Percentiles rank a stretch among this genome's conserved stretches.
Evolutionary conservation across 2,113 vertebrate species (phyloP).

Genomic region (Apteryx mantelli): DNA sequence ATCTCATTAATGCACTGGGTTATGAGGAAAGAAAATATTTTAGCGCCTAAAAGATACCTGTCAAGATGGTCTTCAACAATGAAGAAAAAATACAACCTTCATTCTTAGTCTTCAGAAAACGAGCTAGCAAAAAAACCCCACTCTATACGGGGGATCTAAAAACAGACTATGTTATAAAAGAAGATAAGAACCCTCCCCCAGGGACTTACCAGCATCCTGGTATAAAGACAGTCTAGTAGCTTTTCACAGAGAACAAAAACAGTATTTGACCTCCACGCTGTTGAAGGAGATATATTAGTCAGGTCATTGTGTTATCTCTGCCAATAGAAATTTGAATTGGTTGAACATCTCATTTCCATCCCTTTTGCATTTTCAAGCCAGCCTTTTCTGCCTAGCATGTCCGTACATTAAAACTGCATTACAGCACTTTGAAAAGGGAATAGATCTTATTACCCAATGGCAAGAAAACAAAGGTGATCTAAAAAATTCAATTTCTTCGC

Average conservation of each 20-base stretch:
- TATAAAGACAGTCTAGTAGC: neutral
- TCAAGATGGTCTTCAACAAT: neutral
- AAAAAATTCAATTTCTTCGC: neutral
- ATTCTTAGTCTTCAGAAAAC: neutral
- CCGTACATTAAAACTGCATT: neutral
- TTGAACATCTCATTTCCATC: neutral
- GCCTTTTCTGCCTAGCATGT: neutral
- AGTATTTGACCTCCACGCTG: neutral
- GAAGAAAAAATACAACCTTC: neutral
- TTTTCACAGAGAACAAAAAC: neutral
- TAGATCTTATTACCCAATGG: neutral
- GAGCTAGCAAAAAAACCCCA: neutral
- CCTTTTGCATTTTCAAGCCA: neutral
- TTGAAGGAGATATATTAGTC: neutral
- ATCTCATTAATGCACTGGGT: fast-evolving
- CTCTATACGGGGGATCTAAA: neutral
- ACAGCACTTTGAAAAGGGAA: neutral
- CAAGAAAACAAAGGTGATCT: neutral
- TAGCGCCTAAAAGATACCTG: neutral
- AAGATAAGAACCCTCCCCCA: neutral
- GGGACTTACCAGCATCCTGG: neutral
- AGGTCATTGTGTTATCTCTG: neutral
- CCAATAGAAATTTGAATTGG: neutral
- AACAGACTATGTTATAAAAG: neutral
- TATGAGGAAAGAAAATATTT: neutral